Conservation (phyloP, 2,797 vertebrate genomes). For the Cyclura pinguis region DNA sequence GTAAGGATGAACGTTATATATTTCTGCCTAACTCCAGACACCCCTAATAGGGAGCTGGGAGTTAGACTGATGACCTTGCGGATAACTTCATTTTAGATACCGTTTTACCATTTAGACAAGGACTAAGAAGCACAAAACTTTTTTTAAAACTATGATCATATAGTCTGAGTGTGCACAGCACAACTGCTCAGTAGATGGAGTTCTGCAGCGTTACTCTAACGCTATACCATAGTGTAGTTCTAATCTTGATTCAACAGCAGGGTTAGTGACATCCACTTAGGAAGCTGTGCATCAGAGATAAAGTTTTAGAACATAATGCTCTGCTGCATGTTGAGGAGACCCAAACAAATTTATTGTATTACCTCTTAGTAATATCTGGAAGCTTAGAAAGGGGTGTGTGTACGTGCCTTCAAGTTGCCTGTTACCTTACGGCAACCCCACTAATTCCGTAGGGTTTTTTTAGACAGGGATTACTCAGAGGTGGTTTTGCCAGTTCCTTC, state of each 20-base stretch:
- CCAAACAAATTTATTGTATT: not conserved
- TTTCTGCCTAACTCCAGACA: not conserved
- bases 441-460: too few species aligned
- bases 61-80: not conserved
- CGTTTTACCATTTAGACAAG: not conserved
- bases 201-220: not conserved
- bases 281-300: constrained; percentile 27
- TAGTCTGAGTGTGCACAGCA: fast-evolving
- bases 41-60: not conserved
- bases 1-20: not conserved
- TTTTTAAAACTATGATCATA: not conserved
- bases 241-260: constrained; percentile 32
- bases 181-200: not conserved
- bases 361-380: constrained; percentile 19
- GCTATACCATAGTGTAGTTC: fast-evolving
- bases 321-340: not conserved
- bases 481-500: too few species aligned
- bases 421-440: too few species aligned
- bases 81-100: not conserved
- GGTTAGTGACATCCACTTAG: not conserved
- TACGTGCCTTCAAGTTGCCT: too few species aligned
- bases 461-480: too few species aligned
- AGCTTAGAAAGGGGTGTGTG: not conserved
- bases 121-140: not conserved
- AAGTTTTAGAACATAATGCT: constrained; percentile 18